Percentiles rank a stretch among this genome's conserved stretches.
Evolutionary conservation across 2,797 vertebrate species (phyloP).

Genomic region (Agapornis canus): DNA sequence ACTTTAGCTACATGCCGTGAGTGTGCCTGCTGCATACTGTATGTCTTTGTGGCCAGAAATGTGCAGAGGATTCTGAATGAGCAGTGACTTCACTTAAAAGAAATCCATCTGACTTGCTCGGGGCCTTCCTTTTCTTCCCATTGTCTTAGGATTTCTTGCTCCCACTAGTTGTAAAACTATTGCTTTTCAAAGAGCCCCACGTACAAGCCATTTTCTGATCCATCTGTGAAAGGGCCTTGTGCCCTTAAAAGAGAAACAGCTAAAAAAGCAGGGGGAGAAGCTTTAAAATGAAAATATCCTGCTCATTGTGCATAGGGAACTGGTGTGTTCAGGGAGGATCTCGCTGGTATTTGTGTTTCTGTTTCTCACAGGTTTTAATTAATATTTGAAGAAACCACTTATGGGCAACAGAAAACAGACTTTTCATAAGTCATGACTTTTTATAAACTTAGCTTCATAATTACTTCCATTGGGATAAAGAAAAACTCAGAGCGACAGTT

Average conservation of each 20-base stretch:
- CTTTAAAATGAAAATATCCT: constrained; percentile 1
- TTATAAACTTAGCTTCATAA: background rate
- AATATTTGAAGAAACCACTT: background rate
- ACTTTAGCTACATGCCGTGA: constrained; percentile 17
- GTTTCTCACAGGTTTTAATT: background rate
- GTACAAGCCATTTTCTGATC: background rate
- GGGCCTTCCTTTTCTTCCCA: constrained; percentile 41
- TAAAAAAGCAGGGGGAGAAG: background rate
- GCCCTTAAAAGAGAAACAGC: background rate
- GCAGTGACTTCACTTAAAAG: constrained; percentile 51
- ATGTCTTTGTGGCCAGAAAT: constrained; percentile 57
- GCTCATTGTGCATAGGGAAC: background rate
- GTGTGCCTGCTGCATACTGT: constrained; percentile 39
- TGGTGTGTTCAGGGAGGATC: background rate
- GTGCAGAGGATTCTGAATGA: constrained; percentile 50
- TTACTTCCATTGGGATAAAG: background rate
- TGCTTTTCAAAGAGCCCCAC: background rate
- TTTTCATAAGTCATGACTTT: background rate
- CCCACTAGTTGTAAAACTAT: background rate
- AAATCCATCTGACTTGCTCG: constrained; percentile 26
- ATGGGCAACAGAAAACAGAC: background rate
- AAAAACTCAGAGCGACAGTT: background rate
- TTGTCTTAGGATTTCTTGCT: constrained; percentile 36
- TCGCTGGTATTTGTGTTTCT: background rate
- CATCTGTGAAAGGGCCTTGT: background rate